Evolutionary conservation across 2,888 invertebrate genomes (phyloP), one percentile per base, ranked within the genome.

Genomic region (Apamea epomidion): DNA sequence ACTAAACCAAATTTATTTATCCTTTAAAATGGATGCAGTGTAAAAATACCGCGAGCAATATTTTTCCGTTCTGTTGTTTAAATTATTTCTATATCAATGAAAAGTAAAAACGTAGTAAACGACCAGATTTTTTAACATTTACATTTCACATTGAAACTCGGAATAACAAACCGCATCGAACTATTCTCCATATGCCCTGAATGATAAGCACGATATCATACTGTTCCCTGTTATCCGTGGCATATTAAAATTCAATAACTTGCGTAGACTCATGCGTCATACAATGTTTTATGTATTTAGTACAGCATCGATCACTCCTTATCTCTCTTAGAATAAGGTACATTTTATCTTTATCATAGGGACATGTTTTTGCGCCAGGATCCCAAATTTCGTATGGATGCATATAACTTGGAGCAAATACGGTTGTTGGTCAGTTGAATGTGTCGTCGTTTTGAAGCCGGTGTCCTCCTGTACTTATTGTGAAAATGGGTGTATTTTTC

Each of bases 191-290:
- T 83, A 82, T 87, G 87, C 62, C 87, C 85, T 87, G 87, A 89
- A 89, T 91, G 86, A 81, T 88, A 91, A 90, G 88, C 81, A 82
- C 73, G 62, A 64, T 87, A 81, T 73, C 85, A 42, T 70, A 84
- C 82, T 87, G 90, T 90, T 91, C 88, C 86, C 87, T 88, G 83
- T 85, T 89, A 90, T 90, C 86, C 83, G 84, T 88, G 89, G 85
- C 90, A 88, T 92, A 93, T 96, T 95, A 93, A 95, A 94, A 96
- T 96, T 94, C 95, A 94, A 93, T 94, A 92, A 92, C 93, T 94
- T 94, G 92, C 94, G 94, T 94, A 89, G 91, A 88, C 87, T 90
- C 91, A 85, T 84, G 88, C 95, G 95, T 95, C 95, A 95, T 89
- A 88, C 79, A 65, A 96, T 96, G 93, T 95, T 93, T 96, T 92